phyloP scores from a whole-genome alignment of 2,113 vertebrate genomes.

The Megalops atlanticus region DNA sequence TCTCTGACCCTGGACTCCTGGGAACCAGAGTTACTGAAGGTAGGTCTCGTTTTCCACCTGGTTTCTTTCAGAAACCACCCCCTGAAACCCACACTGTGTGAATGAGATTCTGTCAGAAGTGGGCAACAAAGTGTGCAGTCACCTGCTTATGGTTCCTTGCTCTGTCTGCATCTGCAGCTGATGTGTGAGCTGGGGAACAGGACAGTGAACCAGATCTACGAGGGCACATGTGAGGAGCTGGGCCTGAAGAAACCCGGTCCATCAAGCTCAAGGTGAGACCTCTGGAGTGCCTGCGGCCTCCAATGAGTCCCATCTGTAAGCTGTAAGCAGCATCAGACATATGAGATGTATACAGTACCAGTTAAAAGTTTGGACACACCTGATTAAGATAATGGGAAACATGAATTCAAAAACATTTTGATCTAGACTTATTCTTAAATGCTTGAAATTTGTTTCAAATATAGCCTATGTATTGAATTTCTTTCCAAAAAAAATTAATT shows the following conservation, averaged over 20 bases:
- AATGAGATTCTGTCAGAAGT: not conserved
- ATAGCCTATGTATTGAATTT: too few species aligned
- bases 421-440: too few species aligned
- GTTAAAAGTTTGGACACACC: too few species aligned
- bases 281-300: not conserved
- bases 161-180: constrained; percentile 66
- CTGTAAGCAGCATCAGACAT: too few species aligned
- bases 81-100: not conserved
- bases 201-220: constrained; percentile 92
- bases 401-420: too few species aligned
- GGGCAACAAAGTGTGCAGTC: not conserved
- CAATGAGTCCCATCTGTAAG: not conserved
- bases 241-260: constrained; percentile 85
- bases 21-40: constrained; percentile 96
- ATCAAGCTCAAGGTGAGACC: constrained; percentile 82
- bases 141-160: not conserved
- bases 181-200: constrained; percentile 97
- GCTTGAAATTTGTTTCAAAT: too few species aligned
- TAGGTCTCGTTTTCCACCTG: constrained; percentile 49
- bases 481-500: too few species aligned
- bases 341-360: too few species aligned
- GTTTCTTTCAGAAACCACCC: not conserved
- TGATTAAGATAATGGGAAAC: too few species aligned
- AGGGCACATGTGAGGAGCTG: constrained; percentile 80
- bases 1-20: constrained; percentile 95